Evolutionary conservation across 2,888 invertebrate genomes (phyloP).

Genomic region (Nyleta sp.): DNA sequence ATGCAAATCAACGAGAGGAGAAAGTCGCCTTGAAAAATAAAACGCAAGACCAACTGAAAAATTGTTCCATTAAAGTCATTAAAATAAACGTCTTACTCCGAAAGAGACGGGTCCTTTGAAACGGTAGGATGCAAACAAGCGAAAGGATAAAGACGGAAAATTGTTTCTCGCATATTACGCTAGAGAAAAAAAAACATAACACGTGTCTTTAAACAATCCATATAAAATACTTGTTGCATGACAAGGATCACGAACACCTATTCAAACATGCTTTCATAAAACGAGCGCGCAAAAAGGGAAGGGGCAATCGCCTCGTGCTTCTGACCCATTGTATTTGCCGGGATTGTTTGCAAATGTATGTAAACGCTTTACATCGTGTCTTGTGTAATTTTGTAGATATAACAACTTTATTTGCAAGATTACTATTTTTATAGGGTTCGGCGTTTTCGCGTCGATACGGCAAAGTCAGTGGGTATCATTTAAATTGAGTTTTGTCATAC

Average conservation of each 20-base stretch:
- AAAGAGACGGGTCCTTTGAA: neutral
- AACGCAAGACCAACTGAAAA: neutral
- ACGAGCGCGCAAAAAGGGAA: conserved; percentile 30
- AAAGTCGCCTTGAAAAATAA: conserved; percentile 12
- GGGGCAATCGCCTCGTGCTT: conserved; percentile 28
- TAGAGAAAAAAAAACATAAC: conserved; percentile 7
- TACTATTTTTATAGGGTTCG: conserved; percentile 42
- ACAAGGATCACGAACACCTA: conserved; percentile 53
- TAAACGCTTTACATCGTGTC: conserved; percentile 53
- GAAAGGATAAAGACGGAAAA: too few relatives aligned
- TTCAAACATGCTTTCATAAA: conserved; percentile 58
- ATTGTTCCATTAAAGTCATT: conserved; percentile 33
- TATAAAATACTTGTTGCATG: conserved; percentile 54
- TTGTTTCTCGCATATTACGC: too few relatives aligned
- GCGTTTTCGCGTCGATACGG: too few relatives aligned
- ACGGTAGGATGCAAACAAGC: too few relatives aligned
- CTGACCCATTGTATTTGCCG: conserved; percentile 54
- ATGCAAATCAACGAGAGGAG: conserved; percentile 4
- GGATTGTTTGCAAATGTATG: conserved; percentile 64
- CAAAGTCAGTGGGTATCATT: too few relatives aligned
- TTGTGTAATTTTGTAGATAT: conserved; percentile 54
- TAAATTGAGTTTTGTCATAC: too few relatives aligned
- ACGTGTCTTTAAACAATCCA: conserved; percentile 46
- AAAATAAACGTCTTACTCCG: conserved; percentile 17
- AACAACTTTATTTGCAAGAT: conserved; percentile 57